Conservation (phyloP, 2,888 invertebrate genomes). For the Ophioninae sp. region DNA sequence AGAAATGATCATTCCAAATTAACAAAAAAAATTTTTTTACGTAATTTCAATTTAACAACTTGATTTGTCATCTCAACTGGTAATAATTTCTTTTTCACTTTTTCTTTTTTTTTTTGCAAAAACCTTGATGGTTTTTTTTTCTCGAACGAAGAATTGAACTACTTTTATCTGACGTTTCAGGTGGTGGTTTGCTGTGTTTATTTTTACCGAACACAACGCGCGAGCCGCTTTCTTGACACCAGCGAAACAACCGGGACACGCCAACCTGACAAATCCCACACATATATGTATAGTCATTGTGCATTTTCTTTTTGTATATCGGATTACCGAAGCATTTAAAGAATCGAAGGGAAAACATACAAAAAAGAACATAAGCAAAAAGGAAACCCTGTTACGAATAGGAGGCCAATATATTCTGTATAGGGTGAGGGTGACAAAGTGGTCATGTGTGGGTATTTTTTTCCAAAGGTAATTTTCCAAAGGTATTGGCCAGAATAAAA, state of each 20-base stretch:
- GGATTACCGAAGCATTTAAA: slow-evolving; percentile 61
- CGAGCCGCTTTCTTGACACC: slow-evolving; percentile 85
- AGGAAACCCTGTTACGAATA: slow-evolving; percentile 43
- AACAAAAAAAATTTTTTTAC: too few species aligned
- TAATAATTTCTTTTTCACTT: background rate
- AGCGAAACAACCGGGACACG: slow-evolving; percentile 58
- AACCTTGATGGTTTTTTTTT: background rate
- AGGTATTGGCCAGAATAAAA: background rate
- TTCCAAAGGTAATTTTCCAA: background rate
- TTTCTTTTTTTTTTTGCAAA: background rate
- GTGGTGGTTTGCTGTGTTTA: slow-evolving; percentile 94
- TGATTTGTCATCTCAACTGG: background rate
- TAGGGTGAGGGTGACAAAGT: slow-evolving; percentile 4
- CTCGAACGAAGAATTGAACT: background rate
- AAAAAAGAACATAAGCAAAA: slow-evolving; percentile 19
- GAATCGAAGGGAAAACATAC: slow-evolving; percentile 2
- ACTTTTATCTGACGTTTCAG: slow-evolving; percentile 72
- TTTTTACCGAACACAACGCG: slow-evolving; percentile 94
- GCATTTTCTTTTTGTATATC: slow-evolving; percentile 64
- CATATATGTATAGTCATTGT: slow-evolving; percentile 69
- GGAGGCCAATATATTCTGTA: slow-evolving; percentile 7
- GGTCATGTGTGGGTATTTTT: background rate
- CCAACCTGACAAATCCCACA: slow-evolving; percentile 60
- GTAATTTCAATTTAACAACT: too few species aligned
- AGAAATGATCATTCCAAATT: too few species aligned